Base-by-base conservation (phyloP, 2,888 invertebrate genomes). In the Agrenia bidenticulata region DNA sequence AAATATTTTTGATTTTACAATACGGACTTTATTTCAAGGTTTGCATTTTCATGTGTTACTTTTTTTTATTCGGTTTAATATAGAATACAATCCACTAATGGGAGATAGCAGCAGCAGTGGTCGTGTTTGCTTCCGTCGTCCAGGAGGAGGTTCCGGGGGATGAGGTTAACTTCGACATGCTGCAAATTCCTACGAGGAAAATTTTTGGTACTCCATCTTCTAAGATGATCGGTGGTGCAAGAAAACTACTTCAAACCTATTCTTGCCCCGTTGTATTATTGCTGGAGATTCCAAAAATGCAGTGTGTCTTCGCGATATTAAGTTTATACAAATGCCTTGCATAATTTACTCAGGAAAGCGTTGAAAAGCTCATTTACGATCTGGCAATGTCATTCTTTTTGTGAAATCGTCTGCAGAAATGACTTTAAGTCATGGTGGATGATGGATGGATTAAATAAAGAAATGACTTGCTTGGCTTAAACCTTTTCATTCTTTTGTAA, bases 51-150 rank as follows among this genome's bases (percentile, higher is more conserved):
- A n/a, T n/a, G n/a, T n/a, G n/a, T n/a, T n/a, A 21, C 17, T 27
- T 39, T 24, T 39, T 51, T 23, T 37, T 15, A 37, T 27, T 21
- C 32, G 42, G 45, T 24, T 49, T 42, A 17, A 56, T 69, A 17
- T 37, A 75, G 75, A 72, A 54, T 75, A 73, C 54, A 73, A 73
- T 65, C 75, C 75, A n/a, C 55, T 75, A 24, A 72, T 73, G 73
- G 75, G 75, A 0, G 69, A 75, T 41, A 13, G 24, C 0, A 53
- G 66, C 17, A 61, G 53, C 26, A 63, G 67, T 41, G 55, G 55
- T 15, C 55, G 73, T 1, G 67, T 63, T 32, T 71, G 66, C 45
- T 66, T 61, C 41, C 70, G 71, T 26, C 63, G 70, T 51, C 66
- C 74, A 13, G 66, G 66, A 9, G 70, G 73, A 5, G 66, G 72